Percentiles rank a stretch among this genome's conserved stretches.
These are phyloP conservation scores for Canis aureus DNA, from an alignment of 2,113 vertebrate species.

Conservation along the genomic window DNA sequence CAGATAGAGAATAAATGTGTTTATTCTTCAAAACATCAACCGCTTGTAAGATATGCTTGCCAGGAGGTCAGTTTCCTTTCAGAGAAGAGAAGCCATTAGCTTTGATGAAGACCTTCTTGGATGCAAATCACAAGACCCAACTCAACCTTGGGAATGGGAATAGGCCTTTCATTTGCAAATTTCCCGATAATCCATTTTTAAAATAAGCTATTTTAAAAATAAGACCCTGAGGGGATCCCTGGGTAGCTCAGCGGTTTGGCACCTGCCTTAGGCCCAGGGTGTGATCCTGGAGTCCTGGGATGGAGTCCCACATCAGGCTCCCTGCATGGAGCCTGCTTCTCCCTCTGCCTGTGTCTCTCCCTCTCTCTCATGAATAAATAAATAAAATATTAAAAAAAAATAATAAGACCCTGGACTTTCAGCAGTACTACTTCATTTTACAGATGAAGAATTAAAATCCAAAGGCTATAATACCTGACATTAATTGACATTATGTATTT, in stretches of 20 bases:
- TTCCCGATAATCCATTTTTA: neutral
- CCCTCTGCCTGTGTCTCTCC: too few species aligned
- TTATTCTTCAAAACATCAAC: neutral
- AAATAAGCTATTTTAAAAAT: conserved; percentile 16
- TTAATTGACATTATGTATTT: neutral
- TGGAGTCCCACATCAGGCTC: too few species aligned
- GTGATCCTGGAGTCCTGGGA: too few species aligned
- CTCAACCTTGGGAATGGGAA: neutral
- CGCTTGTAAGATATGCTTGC: neutral
- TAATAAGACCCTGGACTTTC: neutral
- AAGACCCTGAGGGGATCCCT: neutral
- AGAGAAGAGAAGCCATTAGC: neutral
- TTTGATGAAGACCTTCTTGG: conserved; percentile 1
- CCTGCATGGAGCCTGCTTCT: too few species aligned
- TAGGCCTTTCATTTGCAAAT: neutral
- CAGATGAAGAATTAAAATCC: neutral
- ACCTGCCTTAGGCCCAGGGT: too few species aligned
- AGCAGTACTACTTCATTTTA: neutral
- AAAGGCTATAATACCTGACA: neutral
- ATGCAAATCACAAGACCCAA: neutral
- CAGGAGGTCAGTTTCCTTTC: neutral
- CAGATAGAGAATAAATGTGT: neutral
- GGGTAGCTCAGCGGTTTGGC: too few species aligned
- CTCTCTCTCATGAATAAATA: too few species aligned
- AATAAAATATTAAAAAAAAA: too few species aligned